Evolutionary conservation across 2,113 vertebrate genomes (phyloP), one percentile per base, ranked within the genome.

Genomic region (Chiloscyllium plagiosum): DNA sequence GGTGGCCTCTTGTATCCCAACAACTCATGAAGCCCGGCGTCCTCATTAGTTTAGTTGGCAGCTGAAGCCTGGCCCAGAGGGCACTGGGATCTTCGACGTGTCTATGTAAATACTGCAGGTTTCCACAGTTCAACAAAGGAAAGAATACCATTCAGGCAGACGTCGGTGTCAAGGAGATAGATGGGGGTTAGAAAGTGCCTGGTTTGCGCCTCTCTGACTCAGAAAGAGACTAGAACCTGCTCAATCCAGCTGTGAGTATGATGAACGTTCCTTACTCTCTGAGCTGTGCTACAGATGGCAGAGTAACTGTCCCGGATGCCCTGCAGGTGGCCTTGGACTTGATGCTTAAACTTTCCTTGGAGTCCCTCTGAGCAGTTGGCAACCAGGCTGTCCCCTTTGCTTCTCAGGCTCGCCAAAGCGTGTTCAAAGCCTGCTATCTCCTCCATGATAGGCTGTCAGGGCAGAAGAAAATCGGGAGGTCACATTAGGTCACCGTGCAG

Each of bases 371-470:
- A 97, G 96, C 99, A 99, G 87, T 98, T 98, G 96, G 96, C 96
- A 70, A 99, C 97, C 96, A 99, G 97, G 96, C 97, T 97, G 96
- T 98, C 98, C 0, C 98, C 99, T 96, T 98, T 98, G 96, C 96
- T 97, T 97, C 98, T 98, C 96, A 99, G 98, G 42, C 87, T 97
- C 68, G 97, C 97, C 97, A 99, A 97, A 96, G 98, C 98, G 94
- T 99, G 98, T 98, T 99, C 99, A 97, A 99, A 99, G 66, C 98
- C 98, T 13, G 98, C 98, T 95, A 99, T 98, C 97, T 99, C 99
- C 97, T 99, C 99, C 99, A 99, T 99, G 96, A 99, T 98, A 96
- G 99, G 99, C 99, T 99, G 97, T 24, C 89, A 83, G 66, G 52
- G 61, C 29, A 89, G 68, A 96, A n/a, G 17, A 93, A 78, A 78